Conservation (phyloP, 1,140 invertebrate genomes). For the Dolichoris vasculosae region DNA sequence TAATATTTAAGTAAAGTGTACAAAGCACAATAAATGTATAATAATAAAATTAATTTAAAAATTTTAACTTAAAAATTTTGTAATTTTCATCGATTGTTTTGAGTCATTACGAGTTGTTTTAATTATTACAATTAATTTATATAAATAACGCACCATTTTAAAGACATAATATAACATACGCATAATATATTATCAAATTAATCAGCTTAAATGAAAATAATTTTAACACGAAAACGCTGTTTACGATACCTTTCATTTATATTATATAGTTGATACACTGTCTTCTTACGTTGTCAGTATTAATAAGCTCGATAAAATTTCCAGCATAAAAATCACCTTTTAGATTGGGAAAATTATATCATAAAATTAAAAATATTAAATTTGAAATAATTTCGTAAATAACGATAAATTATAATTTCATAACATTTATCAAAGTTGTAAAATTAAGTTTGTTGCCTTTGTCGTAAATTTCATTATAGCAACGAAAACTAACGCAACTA, state of each 20-base stretch:
- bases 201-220: neutral
- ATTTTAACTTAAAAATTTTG: no score
- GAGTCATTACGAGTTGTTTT: no score
- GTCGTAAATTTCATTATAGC: neutral
- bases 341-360: neutral
- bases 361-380: neutral
- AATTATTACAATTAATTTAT: no score
- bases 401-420: constrained; percentile 20
- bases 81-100: no score
- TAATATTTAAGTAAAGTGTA: no score
- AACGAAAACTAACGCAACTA: neutral
- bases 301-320: neutral
- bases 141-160: no score
- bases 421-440: constrained; percentile 19
- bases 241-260: neutral
- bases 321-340: neutral
- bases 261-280: neutral
- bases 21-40: no score
- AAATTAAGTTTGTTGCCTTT: neutral
- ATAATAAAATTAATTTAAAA: no score
- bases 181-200: neutral
- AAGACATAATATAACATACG: no score
- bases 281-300: neutral
- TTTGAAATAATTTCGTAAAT: neutral
- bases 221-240: neutral